Percentiles rank a stretch among this genome's conserved stretches.
Conservation (phyloP, 2,113 vertebrate species). For the Phaethornis superciliosus region DNA sequence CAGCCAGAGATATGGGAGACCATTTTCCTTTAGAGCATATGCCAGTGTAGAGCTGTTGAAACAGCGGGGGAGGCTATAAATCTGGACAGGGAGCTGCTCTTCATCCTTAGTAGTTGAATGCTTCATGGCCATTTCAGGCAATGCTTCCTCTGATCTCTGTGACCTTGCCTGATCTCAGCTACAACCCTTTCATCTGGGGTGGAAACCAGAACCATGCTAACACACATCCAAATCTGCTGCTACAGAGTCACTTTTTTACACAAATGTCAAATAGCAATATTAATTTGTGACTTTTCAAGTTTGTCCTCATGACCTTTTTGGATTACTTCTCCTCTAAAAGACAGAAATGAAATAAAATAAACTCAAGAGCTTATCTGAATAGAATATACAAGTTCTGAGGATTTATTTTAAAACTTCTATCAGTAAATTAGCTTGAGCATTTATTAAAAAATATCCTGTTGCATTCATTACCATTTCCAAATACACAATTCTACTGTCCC, state of each 20-base stretch:
- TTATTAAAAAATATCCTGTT: not conserved
- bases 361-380: not conserved
- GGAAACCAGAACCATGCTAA: not conserved
- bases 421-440: not conserved
- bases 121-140: not conserved
- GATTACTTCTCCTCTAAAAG: not conserved
- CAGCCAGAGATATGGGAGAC: not conserved
- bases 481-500: not conserved
- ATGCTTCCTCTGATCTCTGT: slow-evolving; percentile 5
- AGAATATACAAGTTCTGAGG: not conserved
- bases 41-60: not conserved
- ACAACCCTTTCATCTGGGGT: not conserved
- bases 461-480: not conserved
- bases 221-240: not conserved
- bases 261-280: not conserved
- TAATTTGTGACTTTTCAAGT: not conserved
- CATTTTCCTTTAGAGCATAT: slow-evolving; percentile 18
- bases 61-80: slow-evolving; percentile 41
- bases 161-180: slow-evolving; percentile 2
- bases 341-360: not conserved
- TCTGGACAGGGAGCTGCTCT: not conserved
- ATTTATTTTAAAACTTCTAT: not conserved
- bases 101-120: slow-evolving; percentile 9
- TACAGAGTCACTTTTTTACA: not conserved
- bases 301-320: not conserved